Evolutionary conservation across 2,888 invertebrate species (phyloP), one percentile per base, ranked within the genome.

Genomic region (Mantis religiosa): DNA sequence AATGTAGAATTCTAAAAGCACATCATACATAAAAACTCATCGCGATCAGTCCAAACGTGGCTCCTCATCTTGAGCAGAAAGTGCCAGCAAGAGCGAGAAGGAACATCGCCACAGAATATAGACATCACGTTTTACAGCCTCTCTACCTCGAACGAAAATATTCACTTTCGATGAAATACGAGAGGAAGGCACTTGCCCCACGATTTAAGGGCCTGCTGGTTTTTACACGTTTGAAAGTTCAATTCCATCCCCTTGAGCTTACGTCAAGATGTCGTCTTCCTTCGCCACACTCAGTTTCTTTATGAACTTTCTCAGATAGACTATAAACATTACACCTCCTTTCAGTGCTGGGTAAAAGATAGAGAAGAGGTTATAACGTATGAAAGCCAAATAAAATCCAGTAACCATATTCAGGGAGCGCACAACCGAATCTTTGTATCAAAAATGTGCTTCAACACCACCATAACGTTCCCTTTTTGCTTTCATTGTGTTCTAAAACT

Each of bases 221-320:
- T 84, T 84, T 84, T 85, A 54, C 54, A 85, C 27, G 85, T 85
- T 85, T 85, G 85, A 85, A 85, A 85, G 85, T 85, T 85, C 85
- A 54, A 54, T 85, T 85, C 71, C 85, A 85, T 85, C 85, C 54
- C 54, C 27, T 85, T 84, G 30, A 41, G 84, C 41, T 84, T 84
- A 71, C 71, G 85, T 85, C 85, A 85, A 27, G 34, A 71, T 85
- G 85, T 85, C 85, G 71, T 85, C 85, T 71, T 85, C 28, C 47
- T 71, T 47, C 28, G 54, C 54, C 54, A 30, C 41, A 14, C 41
- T 54, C 85, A 85, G 15, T 20, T 54, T 71, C n/a, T 85, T 85
- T 85, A 85, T 85, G 84, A 84, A 84, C 41, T 25, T 84, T 84
- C 84, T 47, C 54, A 25, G 54, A 71, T 41, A 71, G 54, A 71